phyloP scores from a whole-genome alignment of 2,888 invertebrate genomes.

The Oscheius sp. region DNA sequence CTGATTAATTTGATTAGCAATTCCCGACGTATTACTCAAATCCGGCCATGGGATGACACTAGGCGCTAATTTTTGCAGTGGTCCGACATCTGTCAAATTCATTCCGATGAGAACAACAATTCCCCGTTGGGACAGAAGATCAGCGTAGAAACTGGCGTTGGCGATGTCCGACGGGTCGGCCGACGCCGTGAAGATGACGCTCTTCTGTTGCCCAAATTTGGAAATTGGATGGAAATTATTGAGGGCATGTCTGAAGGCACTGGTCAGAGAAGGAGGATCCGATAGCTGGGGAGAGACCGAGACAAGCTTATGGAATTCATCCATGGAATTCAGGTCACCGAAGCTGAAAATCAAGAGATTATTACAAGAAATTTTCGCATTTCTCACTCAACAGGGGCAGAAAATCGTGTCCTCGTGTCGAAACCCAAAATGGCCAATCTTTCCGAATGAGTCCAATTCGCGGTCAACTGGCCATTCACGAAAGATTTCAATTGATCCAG shows the following conservation, averaged over 20 bases:
- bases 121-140: not conserved
- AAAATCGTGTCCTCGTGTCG: constrained; percentile 20
- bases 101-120: constrained; percentile 23
- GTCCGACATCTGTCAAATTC: not conserved
- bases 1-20: constrained; percentile 23
- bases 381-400: constrained; percentile 19
- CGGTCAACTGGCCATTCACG: constrained; percentile 14
- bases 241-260: constrained; percentile 26
- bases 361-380: no score
- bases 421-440: constrained; percentile 41
- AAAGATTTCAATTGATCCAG: constrained; percentile 14
- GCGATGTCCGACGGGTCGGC: not conserved
- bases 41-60: constrained; percentile 32
- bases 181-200: constrained; percentile 19
- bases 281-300: not conserved
- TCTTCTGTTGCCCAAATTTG: constrained; percentile 10
- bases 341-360: constrained; percentile 1
- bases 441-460: constrained; percentile 44
- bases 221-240: constrained; percentile 5
- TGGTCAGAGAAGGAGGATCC: constrained; percentile 16
- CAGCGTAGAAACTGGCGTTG: constrained; percentile 12
- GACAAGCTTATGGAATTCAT: constrained; percentile 14
- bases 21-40: constrained; percentile 18
- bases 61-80: not conserved
- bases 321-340: constrained; percentile 15